Percentiles rank a stretch among this genome's conserved stretches.
Evolutionary conservation across 2,797 vertebrate genomes (phyloP).

Genomic region (Acipenser transmontanus): DNA sequence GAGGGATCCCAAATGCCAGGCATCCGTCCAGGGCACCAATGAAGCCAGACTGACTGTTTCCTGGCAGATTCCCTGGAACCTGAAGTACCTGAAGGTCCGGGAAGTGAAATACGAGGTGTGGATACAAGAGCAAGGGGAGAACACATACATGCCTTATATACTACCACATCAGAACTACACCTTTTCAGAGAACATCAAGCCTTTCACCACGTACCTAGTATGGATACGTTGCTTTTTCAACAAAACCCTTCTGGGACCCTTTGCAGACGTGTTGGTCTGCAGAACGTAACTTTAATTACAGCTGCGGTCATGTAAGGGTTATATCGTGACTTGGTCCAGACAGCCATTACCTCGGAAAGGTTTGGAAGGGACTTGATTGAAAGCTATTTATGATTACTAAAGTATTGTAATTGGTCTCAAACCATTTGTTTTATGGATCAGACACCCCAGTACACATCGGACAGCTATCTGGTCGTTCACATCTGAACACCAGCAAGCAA

Average conservation of each 20-base stretch:
- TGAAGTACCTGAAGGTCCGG: constrained; percentile 88
- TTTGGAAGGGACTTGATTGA: not conserved
- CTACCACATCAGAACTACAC: constrained; percentile 94
- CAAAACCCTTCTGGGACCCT: constrained; percentile 87
- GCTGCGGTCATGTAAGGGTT: constrained; percentile 10
- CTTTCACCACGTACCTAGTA: constrained; percentile 92
- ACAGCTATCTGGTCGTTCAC: too few relatives aligned
- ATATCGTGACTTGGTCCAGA: constrained; percentile 23
- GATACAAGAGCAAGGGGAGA: constrained; percentile 98
- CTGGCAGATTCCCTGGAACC: constrained; percentile 97
- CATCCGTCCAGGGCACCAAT: constrained; percentile 74
- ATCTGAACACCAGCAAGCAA: too few relatives aligned
- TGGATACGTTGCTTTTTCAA: constrained; percentile 98
- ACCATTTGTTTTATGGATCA: constrained; percentile 1
- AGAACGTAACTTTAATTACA: constrained; percentile 65
- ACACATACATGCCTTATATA: constrained; percentile 96
- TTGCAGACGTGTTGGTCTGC: constrained; percentile 90
- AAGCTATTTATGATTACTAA: not conserved
- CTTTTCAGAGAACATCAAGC: constrained; percentile 96
- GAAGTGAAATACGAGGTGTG: constrained; percentile 96
- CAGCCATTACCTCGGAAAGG: constrained; percentile 12
- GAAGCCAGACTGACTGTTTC: constrained; percentile 85
- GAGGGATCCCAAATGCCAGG: constrained; percentile 81
- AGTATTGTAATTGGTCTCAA: too few relatives aligned
- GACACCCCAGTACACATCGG: too few relatives aligned